Base-by-base conservation (phyloP, 2,113 vertebrate genomes). In the Onychostruthus taczanowskii region DNA sequence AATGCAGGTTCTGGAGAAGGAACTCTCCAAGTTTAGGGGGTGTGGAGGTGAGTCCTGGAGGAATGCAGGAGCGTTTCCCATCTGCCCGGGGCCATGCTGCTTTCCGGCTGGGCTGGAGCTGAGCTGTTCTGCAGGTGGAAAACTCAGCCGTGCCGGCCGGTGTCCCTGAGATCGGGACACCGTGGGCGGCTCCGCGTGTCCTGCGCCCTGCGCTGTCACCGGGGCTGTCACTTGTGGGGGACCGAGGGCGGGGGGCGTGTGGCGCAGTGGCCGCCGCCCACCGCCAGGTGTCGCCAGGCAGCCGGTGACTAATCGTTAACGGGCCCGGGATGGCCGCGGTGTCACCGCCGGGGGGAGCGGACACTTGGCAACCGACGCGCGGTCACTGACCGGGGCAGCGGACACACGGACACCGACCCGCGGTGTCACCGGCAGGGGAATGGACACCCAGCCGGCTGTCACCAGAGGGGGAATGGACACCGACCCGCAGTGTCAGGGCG, bases 351-450 rank as follows among this genome's bases (percentile, higher is more conserved):
- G 44, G 30, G 35, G 6, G 19, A 37, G 50, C 28, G 50, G 44
- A 19, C 50, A 14, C 50, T 16, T 1, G 44, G 74, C 3, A 7
- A 39, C 12, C 6, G 18, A 4, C 16, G 1, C 6, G 20, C 30
- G 5, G 50, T 37, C 41, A 33, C 67, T 11, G 13, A 15, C 16
- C 14, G 16, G 7, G 19, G 19, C 7, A 18, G 37, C 13, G 18
- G 10, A 10, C 47, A 23, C 47, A 30, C 10, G 30, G 21, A 31
- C 21, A 37, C 5, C 23, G 23, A 30, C 11, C 33, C 14, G 21
- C 21, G 6, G 26, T 39, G 44, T 31, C 58, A 50, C 9, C 16
- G 5, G 12, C 4, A 5, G 28, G 18, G 55, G 16, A 30, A 17
- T n/a, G 37, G 24, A 28, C 37, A 10, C 37, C 2, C 7, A 59